Evolutionary conservation across 2,113 vertebrate species (phyloP).

Genomic region (Ibidorhyncha struthersii): DNA sequence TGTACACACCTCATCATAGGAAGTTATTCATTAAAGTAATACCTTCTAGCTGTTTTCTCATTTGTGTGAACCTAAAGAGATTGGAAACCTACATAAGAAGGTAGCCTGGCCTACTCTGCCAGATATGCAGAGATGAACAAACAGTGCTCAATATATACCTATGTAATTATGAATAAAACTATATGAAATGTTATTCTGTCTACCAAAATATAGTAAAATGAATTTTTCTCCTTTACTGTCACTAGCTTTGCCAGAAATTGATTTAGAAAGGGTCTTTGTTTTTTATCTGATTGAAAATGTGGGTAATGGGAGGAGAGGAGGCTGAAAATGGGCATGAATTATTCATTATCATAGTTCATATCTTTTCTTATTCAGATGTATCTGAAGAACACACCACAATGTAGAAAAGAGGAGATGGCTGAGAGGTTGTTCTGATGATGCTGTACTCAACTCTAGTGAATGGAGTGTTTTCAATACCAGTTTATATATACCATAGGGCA

Average conservation of each 20-base stretch:
- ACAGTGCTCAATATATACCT: too few relatives aligned
- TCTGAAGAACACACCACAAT: background rate
- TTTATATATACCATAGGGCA: background rate
- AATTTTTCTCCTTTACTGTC: background rate
- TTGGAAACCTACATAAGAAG: fast-evolving
- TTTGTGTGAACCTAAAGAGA: background rate
- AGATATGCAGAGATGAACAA: background rate
- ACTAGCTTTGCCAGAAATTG: background rate
- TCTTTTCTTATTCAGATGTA: background rate
- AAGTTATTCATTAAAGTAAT: background rate
- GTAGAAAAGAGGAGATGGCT: background rate
- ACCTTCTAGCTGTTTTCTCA: background rate
- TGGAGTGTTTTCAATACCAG: background rate
- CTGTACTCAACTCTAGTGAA: background rate
- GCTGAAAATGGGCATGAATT: background rate
- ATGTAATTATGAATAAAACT: background rate
- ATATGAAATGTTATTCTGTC: background rate
- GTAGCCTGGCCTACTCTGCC: background rate
- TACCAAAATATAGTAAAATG: background rate
- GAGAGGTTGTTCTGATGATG: background rate
- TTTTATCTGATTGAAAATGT: background rate
- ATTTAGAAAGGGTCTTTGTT: background rate
- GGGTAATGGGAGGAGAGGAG: background rate
- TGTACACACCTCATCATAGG: background rate
- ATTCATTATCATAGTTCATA: background rate